Conservation (phyloP, 2,888 invertebrate species). For the Spatulosminthurus flaviceps region DNA sequence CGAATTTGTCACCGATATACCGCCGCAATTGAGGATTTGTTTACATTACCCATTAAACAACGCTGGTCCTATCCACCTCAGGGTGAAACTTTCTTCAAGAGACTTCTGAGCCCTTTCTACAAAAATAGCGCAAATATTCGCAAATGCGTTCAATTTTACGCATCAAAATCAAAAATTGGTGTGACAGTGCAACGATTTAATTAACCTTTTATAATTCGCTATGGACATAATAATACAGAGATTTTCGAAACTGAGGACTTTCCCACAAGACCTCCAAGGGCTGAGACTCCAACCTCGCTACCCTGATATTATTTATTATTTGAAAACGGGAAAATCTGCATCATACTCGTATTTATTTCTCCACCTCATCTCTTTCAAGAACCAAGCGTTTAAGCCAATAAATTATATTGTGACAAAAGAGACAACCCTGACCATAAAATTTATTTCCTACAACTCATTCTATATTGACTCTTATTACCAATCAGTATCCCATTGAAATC, state of each 20-base stretch:
- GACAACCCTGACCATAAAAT: too few relatives aligned
- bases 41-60: slow-evolving; percentile 34
- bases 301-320: not conserved
- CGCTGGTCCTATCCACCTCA: slow-evolving; percentile 20
- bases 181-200: slow-evolving; percentile 21
- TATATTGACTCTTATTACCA: too few relatives aligned
- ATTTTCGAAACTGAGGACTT: not conserved
- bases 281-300: not conserved
- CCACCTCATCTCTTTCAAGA: too few relatives aligned
- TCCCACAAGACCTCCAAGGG: not conserved
- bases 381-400: too few relatives aligned
- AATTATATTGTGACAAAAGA: too few relatives aligned
- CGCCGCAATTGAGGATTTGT: slow-evolving; percentile 43
- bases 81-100: not conserved
- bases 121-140: slow-evolving; percentile 20
- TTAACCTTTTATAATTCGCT: slow-evolving; percentile 5
- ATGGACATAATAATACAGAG: not conserved
- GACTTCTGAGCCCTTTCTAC: slow-evolving; percentile 33
- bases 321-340: too few relatives aligned
- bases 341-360: too few relatives aligned
- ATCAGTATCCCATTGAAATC: too few relatives aligned
- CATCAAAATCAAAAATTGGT: not conserved
- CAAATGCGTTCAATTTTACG: slow-evolving; percentile 36
- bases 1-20: slow-evolving; percentile 42
- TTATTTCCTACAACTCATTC: too few relatives aligned